These are phyloP conservation scores for Melipona quadrifasciata DNA, from an alignment of 1,140 invertebrate genomes.

Conservation along the genomic window DNA sequence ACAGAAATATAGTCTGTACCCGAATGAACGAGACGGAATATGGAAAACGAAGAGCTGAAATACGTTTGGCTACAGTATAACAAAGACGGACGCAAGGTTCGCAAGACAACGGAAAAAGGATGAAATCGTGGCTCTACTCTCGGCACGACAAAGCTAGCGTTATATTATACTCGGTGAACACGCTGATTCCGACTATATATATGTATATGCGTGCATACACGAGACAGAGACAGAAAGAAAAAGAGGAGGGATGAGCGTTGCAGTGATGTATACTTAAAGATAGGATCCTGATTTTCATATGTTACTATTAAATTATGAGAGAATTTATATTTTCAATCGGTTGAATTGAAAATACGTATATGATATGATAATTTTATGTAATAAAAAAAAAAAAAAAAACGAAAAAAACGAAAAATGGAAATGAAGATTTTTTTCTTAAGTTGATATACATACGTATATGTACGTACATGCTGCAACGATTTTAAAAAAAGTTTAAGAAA, in stretches of 20 bases:
- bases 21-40: slow-evolving; percentile 54
- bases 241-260: slow-evolving; percentile 51
- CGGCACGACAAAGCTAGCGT: slow-evolving; percentile 41
- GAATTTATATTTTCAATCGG: slow-evolving; percentile 31
- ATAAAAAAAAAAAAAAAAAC: background rate
- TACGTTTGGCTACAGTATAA: slow-evolving; percentile 28
- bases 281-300: slow-evolving; percentile 31
- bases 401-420: background rate
- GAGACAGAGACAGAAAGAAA: slow-evolving; percentile 43
- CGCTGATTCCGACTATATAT: slow-evolving; percentile 34
- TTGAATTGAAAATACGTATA: background rate
- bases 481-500: too few relatives aligned
- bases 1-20: slow-evolving; percentile 42
- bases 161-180: slow-evolving; percentile 47
- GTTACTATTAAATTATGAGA: background rate
- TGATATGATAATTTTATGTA: background rate
- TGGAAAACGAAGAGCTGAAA: slow-evolving; percentile 18
- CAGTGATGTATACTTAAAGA: slow-evolving; percentile 68
- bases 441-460: too few relatives aligned
- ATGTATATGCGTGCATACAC: slow-evolving; percentile 41
- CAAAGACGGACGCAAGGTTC: slow-evolving; percentile 62
- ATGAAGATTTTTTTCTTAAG: background rate
- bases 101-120: slow-evolving; percentile 27
- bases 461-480: too few relatives aligned
- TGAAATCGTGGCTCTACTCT: slow-evolving; percentile 8